Evolutionary conservation across 2,888 invertebrate species (phyloP), one percentile per base, ranked within the genome.

Genomic region (Corbicula japonica): DNA sequence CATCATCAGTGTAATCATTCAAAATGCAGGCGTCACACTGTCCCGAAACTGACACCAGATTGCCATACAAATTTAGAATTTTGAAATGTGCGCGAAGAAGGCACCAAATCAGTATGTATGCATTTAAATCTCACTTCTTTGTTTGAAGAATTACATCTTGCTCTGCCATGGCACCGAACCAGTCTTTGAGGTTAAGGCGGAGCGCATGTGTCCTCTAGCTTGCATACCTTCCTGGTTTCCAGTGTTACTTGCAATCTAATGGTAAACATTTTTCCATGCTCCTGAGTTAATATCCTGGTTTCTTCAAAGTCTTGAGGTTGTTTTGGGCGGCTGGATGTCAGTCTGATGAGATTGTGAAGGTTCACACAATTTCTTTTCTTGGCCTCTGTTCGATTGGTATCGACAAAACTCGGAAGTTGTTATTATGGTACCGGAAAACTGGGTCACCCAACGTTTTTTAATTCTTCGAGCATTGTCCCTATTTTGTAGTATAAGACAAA

Each of bases 331-430:
- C 63, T 58, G 74, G 74, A 69, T 78, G 63, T 78, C 72, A 78
- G 73, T 63, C 74, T 61, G 63, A 74, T 74, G 56, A 72, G 77
- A 62, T 77, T 77, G 77, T 65, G 71, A 63, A 72, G 71, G 46
- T 68, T 54, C 50, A 69, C 72, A 58, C 48, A 52, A 44, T 69
- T 52, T 50, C 52, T 46, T 38, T 72, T 61, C 68, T 61, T 38
- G 38, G 35, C 44, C 54, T 60, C 60, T 60, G 65, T 38, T 72
- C 56, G 61, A 56, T 48, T n/a, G 65, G 48, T 50, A n/a, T 65
- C 62, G 48, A 46, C 48, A 70, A 44, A 62, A 65, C 63, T 60
- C 52, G 23, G n/a, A 50, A 52, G 28, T 38, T 66, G 56, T 73
- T 8, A 41, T 41, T 15, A 41, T 8, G 15, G 41, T 26, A 63